These are phyloP conservation scores for Notamacropus eugenii DNA, from an alignment of 2,797 vertebrate species.

Conservation along the genomic window DNA sequence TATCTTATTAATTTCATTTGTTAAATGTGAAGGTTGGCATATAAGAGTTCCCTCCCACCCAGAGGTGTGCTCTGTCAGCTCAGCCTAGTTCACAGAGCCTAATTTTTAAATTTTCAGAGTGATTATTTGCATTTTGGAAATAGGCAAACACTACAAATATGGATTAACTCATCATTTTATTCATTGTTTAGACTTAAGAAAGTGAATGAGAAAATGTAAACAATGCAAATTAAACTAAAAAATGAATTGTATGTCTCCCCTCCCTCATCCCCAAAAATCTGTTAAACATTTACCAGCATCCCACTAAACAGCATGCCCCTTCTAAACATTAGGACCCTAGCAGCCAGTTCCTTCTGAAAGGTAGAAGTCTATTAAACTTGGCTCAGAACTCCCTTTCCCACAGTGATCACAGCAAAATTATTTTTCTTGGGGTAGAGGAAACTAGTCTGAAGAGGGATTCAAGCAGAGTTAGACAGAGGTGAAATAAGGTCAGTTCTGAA, in stretches of 20 bases:
- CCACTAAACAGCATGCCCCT: background rate
- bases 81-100: background rate
- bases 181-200: background rate
- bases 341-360: background rate
- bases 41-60: background rate
- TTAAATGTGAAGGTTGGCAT: background rate
- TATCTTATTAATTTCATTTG: background rate
- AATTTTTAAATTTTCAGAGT: background rate
- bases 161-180: background rate
- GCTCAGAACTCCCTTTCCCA: background rate
- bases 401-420: background rate
- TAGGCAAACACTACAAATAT: background rate
- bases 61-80: background rate
- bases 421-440: background rate
- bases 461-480: background rate
- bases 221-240: background rate
- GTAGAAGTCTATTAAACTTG: background rate
- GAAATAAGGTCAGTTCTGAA: background rate
- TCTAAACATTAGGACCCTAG: background rate
- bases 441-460: background rate
- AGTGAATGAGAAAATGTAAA: background rate
- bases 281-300: background rate
- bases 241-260: background rate
- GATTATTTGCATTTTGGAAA: background rate
- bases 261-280: background rate